phyloP scores from a whole-genome alignment of 2,113 vertebrate genomes.

The Chloropsis cyanopogon region DNA sequence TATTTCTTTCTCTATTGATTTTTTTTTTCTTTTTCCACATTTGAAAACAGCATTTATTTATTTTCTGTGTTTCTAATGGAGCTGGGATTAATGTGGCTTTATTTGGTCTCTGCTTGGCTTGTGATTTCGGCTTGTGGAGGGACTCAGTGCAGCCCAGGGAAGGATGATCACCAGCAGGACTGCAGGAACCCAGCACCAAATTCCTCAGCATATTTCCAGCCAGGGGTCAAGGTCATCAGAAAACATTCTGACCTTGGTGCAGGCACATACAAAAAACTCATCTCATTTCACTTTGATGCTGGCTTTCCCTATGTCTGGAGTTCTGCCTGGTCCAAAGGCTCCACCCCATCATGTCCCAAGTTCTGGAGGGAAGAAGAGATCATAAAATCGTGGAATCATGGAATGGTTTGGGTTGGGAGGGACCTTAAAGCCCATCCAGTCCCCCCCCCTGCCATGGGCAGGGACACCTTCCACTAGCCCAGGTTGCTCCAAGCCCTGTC shows the following conservation, averaged over 20 bases:
- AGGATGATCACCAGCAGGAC: background rate
- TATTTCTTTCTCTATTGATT: slow-evolving; percentile 78
- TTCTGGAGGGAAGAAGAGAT: background rate
- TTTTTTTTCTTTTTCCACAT: slow-evolving; percentile 70
- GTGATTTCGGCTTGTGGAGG: background rate
- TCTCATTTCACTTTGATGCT: rapidly evolving
- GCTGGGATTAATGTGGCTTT: slow-evolving; percentile 60
- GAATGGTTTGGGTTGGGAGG: background rate
- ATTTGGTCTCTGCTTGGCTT: slow-evolving; percentile 46
- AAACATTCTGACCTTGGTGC: background rate
- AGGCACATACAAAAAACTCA: background rate
- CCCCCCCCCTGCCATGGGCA: rapidly evolving
- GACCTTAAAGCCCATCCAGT: rapidly evolving
- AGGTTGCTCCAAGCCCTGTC: rapidly evolving
- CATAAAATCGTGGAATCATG: background rate
- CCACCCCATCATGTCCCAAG: background rate
- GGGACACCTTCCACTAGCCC: rapidly evolving
- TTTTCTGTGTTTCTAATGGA: slow-evolving; percentile 74
- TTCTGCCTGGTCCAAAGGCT: background rate
- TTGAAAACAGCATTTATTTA: slow-evolving; percentile 75
- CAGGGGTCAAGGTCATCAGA: background rate
- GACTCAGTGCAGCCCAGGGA: background rate
- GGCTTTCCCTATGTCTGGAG: no score
- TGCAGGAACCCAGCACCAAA: background rate
- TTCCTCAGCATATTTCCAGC: background rate